Base-by-base conservation (phyloP, 2,113 vertebrate genomes). In the Tonatia bakeri region DNA sequence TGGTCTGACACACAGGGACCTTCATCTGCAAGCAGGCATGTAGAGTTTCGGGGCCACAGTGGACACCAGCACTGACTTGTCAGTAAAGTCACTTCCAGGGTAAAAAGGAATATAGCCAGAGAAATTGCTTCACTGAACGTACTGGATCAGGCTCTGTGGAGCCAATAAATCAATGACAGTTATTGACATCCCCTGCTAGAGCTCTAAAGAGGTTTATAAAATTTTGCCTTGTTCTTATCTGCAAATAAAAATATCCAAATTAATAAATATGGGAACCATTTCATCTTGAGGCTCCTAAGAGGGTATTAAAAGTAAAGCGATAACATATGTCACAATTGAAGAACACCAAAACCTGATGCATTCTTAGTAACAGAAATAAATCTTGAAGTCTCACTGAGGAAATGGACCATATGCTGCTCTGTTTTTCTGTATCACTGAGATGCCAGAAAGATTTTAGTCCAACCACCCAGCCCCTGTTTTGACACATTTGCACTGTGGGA, bases 181-280 rank as follows among this genome's bases (percentile, higher is more conserved):
- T 95, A 65, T 24, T 7, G 4, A 59, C 43, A 76, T 33, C 31
- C 64, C 33, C 31, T 22, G 24, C n/a, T 89, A 22, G 43, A 72
- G 12, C 43, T 76, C 33, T 85, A 70, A 88, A 72, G n/a, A 40
- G 17, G 69, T 90, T 87, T 61, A 33, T 3, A 43, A 80, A 92
- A 50, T 70, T 80, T 83, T 84, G 1, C 7, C 52, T 85, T 81
- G 4, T 75, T 77, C 17, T 36, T 38, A 10, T 94, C 65, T 79
- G 50, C 20, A 50, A 92, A 85, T 52, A 94, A n/a, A 96, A 95
- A 87, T n/a, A 80, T 26, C 22, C 69, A 94, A 73, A 83, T 65
- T 92, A 79, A 82, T 92, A 90, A 86, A 47, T 81, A 64, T 20
- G 22, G 28, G 22, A 70, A 88, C 45, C 26, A 85, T 81, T 94